Percentiles rank a stretch among this genome's conserved stretches.
These are phyloP conservation scores for Ditylenchus dipsaci DNA, from an alignment of 1,140 invertebrate species.

Conservation along the genomic window DNA sequence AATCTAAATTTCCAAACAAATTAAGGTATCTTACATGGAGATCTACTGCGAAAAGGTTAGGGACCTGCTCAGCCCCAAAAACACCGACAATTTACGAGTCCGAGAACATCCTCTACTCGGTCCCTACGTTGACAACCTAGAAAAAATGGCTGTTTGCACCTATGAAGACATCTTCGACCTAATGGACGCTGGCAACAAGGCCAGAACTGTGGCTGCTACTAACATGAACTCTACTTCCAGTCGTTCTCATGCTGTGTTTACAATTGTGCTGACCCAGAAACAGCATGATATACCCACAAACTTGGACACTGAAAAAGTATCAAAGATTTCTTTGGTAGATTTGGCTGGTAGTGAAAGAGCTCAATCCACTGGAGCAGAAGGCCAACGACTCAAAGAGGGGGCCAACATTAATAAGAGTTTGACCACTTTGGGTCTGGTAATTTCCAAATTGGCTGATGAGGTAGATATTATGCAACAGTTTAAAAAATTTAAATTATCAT, in stretches of 20 bases:
- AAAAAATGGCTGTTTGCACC: slow-evolving; percentile 91
- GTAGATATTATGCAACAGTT: slow-evolving; percentile 57
- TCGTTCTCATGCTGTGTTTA: slow-evolving; percentile 97
- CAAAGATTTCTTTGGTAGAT: slow-evolving; percentile 92
- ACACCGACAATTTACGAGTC: slow-evolving; percentile 87
- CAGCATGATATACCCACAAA: slow-evolving; percentile 71
- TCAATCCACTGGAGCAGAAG: slow-evolving; percentile 96
- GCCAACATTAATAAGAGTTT: slow-evolving; percentile 99
- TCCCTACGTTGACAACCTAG: slow-evolving; percentile 95
- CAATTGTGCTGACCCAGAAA: slow-evolving; percentile 95
- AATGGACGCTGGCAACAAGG: slow-evolving; percentile 81
- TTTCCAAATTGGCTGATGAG: slow-evolving; percentile 87
- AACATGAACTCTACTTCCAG: slow-evolving; percentile 99
- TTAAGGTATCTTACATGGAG: slow-evolving; percentile 95
- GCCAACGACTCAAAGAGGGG: slow-evolving; percentile 93
- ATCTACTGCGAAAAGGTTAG: slow-evolving; percentile 97
- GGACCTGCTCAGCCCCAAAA: slow-evolving; percentile 93
- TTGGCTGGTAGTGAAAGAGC: slow-evolving; percentile 88
- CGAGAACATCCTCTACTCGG: slow-evolving; percentile 93
- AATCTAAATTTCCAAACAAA: too few species aligned
- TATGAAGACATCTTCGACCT: slow-evolving; percentile 94
- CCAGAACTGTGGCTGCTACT: slow-evolving; percentile 93
- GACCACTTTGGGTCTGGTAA: slow-evolving; percentile 96
- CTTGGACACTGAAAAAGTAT: slow-evolving; percentile 75
- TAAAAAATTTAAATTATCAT: neutral